Conservation (phyloP, 2,797 vertebrate species). For the Spinus olivaceus region DNA sequence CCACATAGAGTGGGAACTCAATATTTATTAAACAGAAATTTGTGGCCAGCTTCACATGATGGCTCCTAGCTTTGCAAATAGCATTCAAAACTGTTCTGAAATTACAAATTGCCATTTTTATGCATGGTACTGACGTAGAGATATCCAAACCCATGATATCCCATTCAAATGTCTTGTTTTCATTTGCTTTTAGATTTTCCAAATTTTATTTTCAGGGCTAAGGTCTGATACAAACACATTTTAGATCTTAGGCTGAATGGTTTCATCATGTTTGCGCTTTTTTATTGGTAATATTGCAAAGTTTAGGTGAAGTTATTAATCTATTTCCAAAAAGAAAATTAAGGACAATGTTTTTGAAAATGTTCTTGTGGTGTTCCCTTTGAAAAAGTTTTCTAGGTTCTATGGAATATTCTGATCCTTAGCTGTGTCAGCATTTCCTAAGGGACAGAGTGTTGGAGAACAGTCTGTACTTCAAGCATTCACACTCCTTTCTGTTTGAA, state of each 20-base stretch:
- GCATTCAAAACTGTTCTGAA: neutral
- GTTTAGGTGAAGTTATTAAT: neutral
- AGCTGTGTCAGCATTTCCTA: neutral
- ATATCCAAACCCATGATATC: neutral
- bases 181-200: neutral
- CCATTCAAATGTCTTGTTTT: neutral
- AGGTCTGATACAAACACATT: neutral
- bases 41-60: neutral
- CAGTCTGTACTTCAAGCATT: neutral
- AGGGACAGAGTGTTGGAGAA: neutral
- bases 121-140: neutral
- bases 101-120: neutral
- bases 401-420: neutral
- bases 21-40: conserved; percentile 25
- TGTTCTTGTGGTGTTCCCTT: neutral
- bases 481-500: neutral
- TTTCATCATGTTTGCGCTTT: neutral
- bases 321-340: neutral
- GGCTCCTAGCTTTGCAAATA: neutral
- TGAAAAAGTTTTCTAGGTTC: neutral
- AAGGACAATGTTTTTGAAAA: neutral
- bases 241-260: neutral
- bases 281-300: neutral
- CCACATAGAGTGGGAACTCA: neutral
- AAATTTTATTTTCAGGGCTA: neutral